Conservation (phyloP, 2,797 vertebrate genomes). For the Cheracebus regulus region DNA sequence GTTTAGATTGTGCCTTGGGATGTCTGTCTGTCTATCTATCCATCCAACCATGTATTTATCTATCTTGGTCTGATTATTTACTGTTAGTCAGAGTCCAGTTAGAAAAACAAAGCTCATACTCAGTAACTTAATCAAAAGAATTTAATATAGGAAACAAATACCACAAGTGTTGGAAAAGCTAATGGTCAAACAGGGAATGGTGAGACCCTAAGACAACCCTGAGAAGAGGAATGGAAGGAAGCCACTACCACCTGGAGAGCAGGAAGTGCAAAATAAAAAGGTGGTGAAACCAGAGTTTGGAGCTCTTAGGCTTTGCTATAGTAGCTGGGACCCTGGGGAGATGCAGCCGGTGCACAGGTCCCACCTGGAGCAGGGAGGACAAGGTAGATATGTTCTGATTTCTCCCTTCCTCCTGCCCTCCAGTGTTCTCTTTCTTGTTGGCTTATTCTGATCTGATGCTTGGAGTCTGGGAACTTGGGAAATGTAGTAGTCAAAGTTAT, state of each 20-base stretch:
- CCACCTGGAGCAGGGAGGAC: neutral
- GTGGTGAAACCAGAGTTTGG: neutral
- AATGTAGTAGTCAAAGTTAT: neutral
- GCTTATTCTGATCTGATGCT: neutral
- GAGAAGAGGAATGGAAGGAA: neutral
- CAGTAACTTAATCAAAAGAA: neutral
- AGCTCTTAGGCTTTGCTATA: neutral
- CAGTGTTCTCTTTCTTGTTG: neutral
- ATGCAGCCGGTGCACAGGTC: too few species aligned
- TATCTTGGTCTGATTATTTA: neutral
- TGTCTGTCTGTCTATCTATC: neutral
- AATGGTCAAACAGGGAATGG: rapidly evolving
- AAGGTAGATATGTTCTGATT: neutral
- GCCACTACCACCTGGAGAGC: neutral
- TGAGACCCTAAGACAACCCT: neutral
- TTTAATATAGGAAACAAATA: slow-evolving; percentile 9
- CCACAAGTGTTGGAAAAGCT: neutral
- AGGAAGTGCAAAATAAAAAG: neutral
- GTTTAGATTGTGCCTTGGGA: neutral
- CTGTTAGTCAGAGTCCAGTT: neutral
- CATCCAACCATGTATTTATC: neutral
- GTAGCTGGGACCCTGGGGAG: neutral
- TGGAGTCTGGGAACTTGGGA: neutral
- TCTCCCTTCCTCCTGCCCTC: neutral
- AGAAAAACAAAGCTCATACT: neutral